Base-by-base conservation (phyloP, 2,888 invertebrate genomes). In the Torymus texanus region DNA sequence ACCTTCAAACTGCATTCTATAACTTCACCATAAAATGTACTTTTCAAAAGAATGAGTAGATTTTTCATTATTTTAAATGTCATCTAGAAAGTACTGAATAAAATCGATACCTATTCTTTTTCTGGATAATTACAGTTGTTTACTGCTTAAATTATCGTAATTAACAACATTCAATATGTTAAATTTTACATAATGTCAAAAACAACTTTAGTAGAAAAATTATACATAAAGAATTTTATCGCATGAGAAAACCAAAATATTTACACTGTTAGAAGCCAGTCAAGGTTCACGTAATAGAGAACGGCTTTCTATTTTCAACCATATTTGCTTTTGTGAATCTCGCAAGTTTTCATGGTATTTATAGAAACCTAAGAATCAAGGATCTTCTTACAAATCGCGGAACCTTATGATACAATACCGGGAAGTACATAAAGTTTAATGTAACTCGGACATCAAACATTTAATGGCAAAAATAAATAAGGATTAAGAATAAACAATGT, bases 241-340 rank as follows among this genome's bases (percentile, higher is more conserved):
- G 41, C 8, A 12, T 41, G 24, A 14, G 10, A 56, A 21, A 55
- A 63, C 11, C 61, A 18, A 63, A 63, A 63, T 63, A 63, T 50
- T 41, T 16, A 41, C 41, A 63, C 13, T 41, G 16, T n/a, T 63
- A 12, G 41, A n/a, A 29, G 29, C 8, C 16, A 14, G 5, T 63
- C 63, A 63, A 41, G 63, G 63, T 41, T 16, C 50, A 11, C 16
- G 3, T 50, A 16, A 50, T 63, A 41, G 16, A 16, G 63, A 41
- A n/a, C 63, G 41, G 29, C n/a, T 63, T 63, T 63, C 16, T 63
- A 50, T 63, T 63, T 63, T 63, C 63, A 41, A 63, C 41, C 41
- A 29, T 63, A 50, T 63, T 63, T 63, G 63, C 63, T 50, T 62
- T 63, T 50, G 63, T 63, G 41, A 50, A 63, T 50, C 16, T 50